These are phyloP conservation scores for Scomberomorus guttatus DNA, from an alignment of 2,797 vertebrate genomes.

Conservation along the genomic window DNA sequence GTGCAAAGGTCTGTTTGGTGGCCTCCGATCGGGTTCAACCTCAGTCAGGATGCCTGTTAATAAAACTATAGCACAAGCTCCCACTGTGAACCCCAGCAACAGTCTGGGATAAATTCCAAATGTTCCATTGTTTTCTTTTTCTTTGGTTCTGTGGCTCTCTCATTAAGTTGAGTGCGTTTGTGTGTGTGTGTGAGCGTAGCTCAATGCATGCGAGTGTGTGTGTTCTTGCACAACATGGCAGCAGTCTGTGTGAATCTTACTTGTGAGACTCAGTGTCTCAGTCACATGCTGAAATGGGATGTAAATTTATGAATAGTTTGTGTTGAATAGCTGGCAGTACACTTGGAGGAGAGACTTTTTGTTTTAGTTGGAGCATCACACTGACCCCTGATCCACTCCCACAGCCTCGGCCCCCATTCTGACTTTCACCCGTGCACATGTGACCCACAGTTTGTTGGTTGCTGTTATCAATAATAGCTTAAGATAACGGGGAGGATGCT, in stretches of 20 bases:
- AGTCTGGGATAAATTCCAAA: conserved; percentile 59
- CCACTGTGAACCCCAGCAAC: conserved; percentile 52
- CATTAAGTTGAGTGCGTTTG: conserved; percentile 31
- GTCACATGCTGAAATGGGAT: conserved; percentile 63
- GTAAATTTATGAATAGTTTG: conserved; percentile 78
- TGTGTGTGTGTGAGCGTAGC: conserved; percentile 21
- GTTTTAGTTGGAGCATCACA: conserved; percentile 70
- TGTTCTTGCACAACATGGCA: conserved; percentile 44
- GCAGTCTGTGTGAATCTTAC: conserved; percentile 32
- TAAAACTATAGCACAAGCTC: conserved; percentile 55
- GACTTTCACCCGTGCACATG: conserved; percentile 35
- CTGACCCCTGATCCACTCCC: conserved; percentile 47
- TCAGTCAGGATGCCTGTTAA: conserved; percentile 56
- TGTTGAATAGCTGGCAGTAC: conserved; percentile 59
- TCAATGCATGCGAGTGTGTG: not conserved
- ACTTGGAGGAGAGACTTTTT: conserved; percentile 56
- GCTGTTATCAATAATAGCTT: conserved; percentile 44
- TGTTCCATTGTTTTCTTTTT: conserved; percentile 63
- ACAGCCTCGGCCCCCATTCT: conserved; percentile 30
- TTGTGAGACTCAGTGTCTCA: conserved; percentile 50
- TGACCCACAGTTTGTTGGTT: conserved; percentile 31
- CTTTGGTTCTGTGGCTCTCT: conserved; percentile 53
- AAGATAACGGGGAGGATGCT: conserved; percentile 46
- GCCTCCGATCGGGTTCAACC: conserved; percentile 42
- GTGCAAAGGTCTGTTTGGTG: conserved; percentile 42